Conservation (phyloP, 2,888 invertebrate species). For the Dryobota labecula region DNA sequence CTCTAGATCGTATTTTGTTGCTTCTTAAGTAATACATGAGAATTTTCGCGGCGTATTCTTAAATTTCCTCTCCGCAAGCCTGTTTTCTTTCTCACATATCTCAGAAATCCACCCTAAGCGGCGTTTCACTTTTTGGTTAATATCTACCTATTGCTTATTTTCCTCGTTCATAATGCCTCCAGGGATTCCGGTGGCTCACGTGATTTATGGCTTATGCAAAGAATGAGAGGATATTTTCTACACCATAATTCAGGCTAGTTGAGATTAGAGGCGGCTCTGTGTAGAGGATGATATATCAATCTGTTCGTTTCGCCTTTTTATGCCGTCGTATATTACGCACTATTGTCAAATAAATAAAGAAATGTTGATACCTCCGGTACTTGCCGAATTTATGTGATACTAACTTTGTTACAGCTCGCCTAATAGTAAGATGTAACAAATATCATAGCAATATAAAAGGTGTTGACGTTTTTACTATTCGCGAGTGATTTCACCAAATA, state of each 20-base stretch:
- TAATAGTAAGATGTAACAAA: constrained; percentile 45
- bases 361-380: constrained; percentile 56
- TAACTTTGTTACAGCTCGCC: constrained; percentile 46
- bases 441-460: constrained; percentile 19
- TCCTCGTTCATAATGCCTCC: constrained; percentile 82
- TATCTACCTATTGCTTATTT: constrained; percentile 86
- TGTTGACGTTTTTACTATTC: constrained; percentile 29
- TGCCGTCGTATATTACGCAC: constrained; percentile 70
- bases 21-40: constrained; percentile 32
- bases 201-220: constrained; percentile 89
- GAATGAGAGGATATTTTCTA: constrained; percentile 88
- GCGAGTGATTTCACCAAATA: constrained; percentile 26
- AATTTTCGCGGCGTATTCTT: constrained; percentile 46
- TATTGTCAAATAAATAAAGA: constrained; percentile 71
- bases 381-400: constrained; percentile 61
- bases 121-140: constrained; percentile 80
- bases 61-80: constrained; percentile 54
- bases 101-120: constrained; percentile 66
- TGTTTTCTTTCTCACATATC: constrained; percentile 66
- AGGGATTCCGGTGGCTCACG: constrained; percentile 83
- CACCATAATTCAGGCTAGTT: constrained; percentile 88
- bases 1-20: too few species aligned
- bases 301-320: constrained; percentile 74
- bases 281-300: constrained; percentile 84
- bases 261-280: constrained; percentile 84